Evolutionary conservation across 2,888 invertebrate species (phyloP).

Genomic region (Mythimna impura): DNA sequence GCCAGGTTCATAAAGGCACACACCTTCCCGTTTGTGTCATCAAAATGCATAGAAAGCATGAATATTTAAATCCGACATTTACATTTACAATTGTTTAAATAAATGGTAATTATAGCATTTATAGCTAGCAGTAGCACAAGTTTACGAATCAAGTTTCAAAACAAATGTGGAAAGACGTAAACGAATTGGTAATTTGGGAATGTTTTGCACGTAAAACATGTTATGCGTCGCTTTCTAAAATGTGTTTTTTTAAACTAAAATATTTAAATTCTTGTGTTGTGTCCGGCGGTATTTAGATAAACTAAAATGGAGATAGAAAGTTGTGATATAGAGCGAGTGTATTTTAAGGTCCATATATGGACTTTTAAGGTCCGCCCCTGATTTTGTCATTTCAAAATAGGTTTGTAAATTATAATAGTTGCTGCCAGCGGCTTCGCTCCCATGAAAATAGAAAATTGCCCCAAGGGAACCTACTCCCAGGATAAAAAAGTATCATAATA

Average conservation of each 20-base stretch:
- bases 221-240: conserved; percentile 56
- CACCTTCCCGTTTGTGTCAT: conserved; percentile 49
- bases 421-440: too few species aligned
- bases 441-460: too few species aligned
- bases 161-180: conserved; percentile 46
- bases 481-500: too few species aligned
- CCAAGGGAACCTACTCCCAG: too few species aligned
- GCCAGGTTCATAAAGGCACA: conserved; percentile 34
- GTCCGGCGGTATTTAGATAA: conserved; percentile 36
- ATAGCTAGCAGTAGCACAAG: conserved; percentile 27
- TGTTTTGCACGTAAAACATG: conserved; percentile 54
- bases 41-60: conserved; percentile 61
- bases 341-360: conserved; percentile 2
- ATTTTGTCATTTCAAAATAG: neutral
- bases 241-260: conserved; percentile 23
- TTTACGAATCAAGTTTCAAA: conserved; percentile 52
- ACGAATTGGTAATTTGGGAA: conserved; percentile 58
- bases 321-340: conserved; percentile 21
- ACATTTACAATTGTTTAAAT: conserved; percentile 62
- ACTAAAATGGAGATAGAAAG: conserved; percentile 55
- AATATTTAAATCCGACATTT: conserved; percentile 56
- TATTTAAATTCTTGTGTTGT: conserved; percentile 32
- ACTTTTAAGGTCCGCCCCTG: neutral
- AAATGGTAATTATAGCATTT: conserved; percentile 53
- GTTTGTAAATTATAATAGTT: too few species aligned